Evolutionary conservation across 92 coral and sea anemone genomes (phyloP).

Genomic region (Hydrozoanthus gracilis): DNA sequence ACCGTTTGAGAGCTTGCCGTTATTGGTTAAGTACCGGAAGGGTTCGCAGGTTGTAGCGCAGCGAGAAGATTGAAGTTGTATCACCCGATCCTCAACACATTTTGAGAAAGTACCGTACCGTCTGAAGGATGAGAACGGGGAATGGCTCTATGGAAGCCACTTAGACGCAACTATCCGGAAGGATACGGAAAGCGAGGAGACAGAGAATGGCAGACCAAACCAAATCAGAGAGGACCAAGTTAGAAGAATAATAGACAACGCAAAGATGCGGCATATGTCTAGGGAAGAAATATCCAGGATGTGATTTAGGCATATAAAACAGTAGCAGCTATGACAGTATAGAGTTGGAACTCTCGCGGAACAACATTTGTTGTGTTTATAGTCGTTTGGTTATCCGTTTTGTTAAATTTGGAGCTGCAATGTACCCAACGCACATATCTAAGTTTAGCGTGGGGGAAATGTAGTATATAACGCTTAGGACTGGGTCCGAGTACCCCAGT

Average conservation of each 20-base stretch:
- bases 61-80: not conserved
- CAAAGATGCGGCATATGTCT: not conserved
- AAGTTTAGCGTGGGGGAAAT: too few relatives aligned
- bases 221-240: not conserved
- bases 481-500: too few relatives aligned
- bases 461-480: too few relatives aligned
- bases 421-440: too few relatives aligned
- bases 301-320: not conserved
- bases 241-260: not conserved
- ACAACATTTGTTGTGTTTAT: too few relatives aligned
- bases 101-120: not conserved
- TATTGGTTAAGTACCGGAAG: constrained; percentile 31
- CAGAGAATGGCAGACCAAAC: not conserved
- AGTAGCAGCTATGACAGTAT: too few relatives aligned
- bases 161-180: not conserved
- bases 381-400: too few relatives aligned
- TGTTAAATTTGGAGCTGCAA: too few relatives aligned
- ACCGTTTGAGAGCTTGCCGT: constrained; percentile 23
- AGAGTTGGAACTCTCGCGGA: too few relatives aligned
- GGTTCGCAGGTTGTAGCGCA: not conserved
- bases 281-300: not conserved
- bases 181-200: not conserved
- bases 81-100: not conserved
- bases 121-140: not conserved
- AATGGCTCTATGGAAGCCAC: not conserved